These are phyloP conservation scores for Lepidurus arcticus DNA, from an alignment of 1,140 invertebrate species.

Conservation along the genomic window DNA sequence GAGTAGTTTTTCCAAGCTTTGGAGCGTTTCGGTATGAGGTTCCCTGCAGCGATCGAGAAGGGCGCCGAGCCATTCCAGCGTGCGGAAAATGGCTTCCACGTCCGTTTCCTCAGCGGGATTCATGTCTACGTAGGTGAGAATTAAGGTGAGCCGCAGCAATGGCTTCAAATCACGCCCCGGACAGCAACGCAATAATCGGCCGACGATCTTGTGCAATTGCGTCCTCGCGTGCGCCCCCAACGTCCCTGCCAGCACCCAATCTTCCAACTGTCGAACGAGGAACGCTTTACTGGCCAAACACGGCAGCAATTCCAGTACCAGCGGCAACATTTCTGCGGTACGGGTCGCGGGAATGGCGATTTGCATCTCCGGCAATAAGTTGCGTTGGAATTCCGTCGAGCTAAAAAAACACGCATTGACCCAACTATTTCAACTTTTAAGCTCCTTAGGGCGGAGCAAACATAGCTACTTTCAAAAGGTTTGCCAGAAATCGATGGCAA, in stretches of 20 bases:
- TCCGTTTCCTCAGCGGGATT: not conserved
- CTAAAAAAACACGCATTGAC: not conserved
- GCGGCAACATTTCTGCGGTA: not conserved
- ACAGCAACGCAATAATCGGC: not conserved
- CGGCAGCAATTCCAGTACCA: conserved; percentile 9
- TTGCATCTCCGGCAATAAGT: not conserved
- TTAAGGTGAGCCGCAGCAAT: not conserved
- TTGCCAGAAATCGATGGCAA: not conserved
- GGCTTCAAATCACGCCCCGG: not conserved
- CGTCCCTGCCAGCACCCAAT: conserved; percentile 6
- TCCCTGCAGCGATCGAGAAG: conserved; percentile 28
- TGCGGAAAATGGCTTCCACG: conserved; percentile 27
- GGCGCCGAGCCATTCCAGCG: conserved; percentile 33
- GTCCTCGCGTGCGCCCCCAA: not conserved
- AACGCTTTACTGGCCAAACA: not conserved
- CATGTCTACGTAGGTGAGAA: conserved; percentile 6
- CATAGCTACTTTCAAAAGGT: too few relatives aligned
- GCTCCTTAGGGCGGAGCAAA: not conserved
- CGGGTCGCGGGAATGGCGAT: not conserved
- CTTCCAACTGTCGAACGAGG: not conserved
- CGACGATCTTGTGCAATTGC: not conserved
- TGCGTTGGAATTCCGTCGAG: not conserved
- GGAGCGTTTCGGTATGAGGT: not conserved
- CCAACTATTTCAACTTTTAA: not conserved
- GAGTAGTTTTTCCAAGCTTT: conserved; percentile 9